A percentile compares a stretch with the other conserved stretches of the same genome.
phyloP scores from a whole-genome alignment of 2,113 vertebrate species.

The Pogona vitticeps region DNA sequence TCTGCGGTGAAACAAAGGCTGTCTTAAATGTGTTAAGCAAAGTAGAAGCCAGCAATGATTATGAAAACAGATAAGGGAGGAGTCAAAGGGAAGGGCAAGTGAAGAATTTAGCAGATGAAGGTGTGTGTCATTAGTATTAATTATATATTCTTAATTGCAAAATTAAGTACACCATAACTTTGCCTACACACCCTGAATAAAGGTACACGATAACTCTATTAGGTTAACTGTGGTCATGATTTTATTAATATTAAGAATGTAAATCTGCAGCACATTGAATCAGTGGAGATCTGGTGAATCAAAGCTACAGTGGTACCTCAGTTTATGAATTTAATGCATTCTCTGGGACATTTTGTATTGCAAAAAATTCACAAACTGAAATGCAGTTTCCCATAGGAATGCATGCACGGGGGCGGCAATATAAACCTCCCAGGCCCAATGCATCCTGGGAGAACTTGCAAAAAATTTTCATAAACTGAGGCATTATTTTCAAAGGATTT shows the following conservation, averaged over 20 bases:
- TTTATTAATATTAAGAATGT: not conserved
- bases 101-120: conserved; percentile 3
- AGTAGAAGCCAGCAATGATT: not conserved
- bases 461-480: too few relatives aligned
- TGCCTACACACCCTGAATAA: not conserved
- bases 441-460: too few relatives aligned
- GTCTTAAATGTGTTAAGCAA: not conserved
- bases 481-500: too few relatives aligned
- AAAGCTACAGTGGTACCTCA: too few relatives aligned
- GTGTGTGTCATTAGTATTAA: not conserved
- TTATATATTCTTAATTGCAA: conserved; percentile 24
- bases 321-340: too few relatives aligned
- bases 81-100: conserved; percentile 4
- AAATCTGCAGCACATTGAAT: not conserved
- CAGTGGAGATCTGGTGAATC: not conserved
- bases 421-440: too few relatives aligned
- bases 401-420: too few relatives aligned
- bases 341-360: too few relatives aligned
- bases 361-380: too few relatives aligned
- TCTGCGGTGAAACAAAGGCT: not conserved
- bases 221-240: not conserved
- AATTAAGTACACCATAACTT: not conserved
- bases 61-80: conserved; percentile 2
- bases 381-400: too few relatives aligned
- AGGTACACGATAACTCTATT: not conserved